Evolutionary conservation across 1,140 invertebrate genomes (phyloP).

Genomic region (Vanessa tameamea): DNA sequence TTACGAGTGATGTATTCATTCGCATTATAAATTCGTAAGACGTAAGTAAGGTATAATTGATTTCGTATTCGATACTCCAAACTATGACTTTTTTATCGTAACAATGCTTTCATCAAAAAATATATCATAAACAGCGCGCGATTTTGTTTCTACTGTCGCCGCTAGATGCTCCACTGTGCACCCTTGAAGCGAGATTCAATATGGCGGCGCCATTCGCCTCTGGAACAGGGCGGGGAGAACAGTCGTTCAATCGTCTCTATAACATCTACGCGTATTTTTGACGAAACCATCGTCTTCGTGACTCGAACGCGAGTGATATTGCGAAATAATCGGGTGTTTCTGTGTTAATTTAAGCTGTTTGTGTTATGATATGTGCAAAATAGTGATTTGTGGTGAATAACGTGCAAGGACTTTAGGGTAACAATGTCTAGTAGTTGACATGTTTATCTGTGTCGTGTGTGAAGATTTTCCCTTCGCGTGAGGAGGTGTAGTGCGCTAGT

Average conservation of each 20-base stretch:
- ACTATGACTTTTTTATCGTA: neutral
- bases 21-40: neutral
- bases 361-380: constrained; percentile 72
- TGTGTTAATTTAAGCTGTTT: constrained; percentile 72
- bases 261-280: constrained; percentile 76
- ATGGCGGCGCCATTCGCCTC: constrained; percentile 78
- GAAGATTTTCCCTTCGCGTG: constrained; percentile 81
- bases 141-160: constrained; percentile 39
- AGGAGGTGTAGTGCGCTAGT: constrained; percentile 71
- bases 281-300: constrained; percentile 68
- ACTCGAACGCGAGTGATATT: constrained; percentile 75
- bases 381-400: constrained; percentile 76
- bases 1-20: neutral
- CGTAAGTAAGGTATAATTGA: neutral
- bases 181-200: constrained; percentile 67
- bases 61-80: neutral
- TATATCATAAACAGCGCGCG: constrained; percentile 4
- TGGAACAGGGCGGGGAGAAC: constrained; percentile 78
- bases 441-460: constrained; percentile 81
- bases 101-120: neutral
- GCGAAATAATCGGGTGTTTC: constrained; percentile 73
- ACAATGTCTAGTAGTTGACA: constrained; percentile 81
- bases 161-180: constrained; percentile 64
- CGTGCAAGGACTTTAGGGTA: constrained; percentile 77
- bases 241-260: constrained; percentile 73